These are phyloP conservation scores for Thecophora atra DNA, from an alignment of 2,888 invertebrate species.

Conservation along the genomic window DNA sequence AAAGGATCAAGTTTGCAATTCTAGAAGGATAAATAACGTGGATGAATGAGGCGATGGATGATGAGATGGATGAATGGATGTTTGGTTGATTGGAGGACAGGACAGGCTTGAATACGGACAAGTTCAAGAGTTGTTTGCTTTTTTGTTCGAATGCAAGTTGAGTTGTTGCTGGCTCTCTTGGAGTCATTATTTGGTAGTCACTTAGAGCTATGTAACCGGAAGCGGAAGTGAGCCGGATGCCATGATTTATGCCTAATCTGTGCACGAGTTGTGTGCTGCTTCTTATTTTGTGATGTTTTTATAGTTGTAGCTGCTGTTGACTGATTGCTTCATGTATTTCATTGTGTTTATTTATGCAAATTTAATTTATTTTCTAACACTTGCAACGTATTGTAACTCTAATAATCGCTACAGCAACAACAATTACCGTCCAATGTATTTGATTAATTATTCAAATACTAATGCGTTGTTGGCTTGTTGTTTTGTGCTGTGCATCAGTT, in stretches of 20 bases:
- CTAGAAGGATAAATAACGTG: too few relatives aligned
- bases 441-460: slow-evolving; percentile 45
- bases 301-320: slow-evolving; percentile 22
- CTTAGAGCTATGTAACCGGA: slow-evolving; percentile 40
- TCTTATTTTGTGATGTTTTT: slow-evolving; percentile 16
- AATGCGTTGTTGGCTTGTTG: slow-evolving; percentile 33
- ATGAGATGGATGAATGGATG: too few relatives aligned
- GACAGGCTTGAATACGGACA: too few relatives aligned
- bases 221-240: slow-evolving; percentile 40
- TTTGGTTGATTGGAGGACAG: too few relatives aligned
- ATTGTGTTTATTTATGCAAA: slow-evolving; percentile 37
- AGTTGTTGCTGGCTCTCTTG: too few relatives aligned
- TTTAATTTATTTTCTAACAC: slow-evolving; percentile 40
- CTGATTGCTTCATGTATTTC: slow-evolving; percentile 27
- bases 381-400: slow-evolving; percentile 31
- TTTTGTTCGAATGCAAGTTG: too few relatives aligned
- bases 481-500: background rate
- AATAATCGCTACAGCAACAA: slow-evolving; percentile 18
- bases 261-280: slow-evolving; percentile 18
- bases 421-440: slow-evolving; percentile 33
- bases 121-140: too few relatives aligned
- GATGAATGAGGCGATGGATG: too few relatives aligned
- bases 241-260: slow-evolving; percentile 35
- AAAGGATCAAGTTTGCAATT: too few relatives aligned
- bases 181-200: slow-evolving; percentile 27